Base-by-base conservation (phyloP, 1,140 invertebrate genomes). In the Neuroterus valhalla region DNA sequence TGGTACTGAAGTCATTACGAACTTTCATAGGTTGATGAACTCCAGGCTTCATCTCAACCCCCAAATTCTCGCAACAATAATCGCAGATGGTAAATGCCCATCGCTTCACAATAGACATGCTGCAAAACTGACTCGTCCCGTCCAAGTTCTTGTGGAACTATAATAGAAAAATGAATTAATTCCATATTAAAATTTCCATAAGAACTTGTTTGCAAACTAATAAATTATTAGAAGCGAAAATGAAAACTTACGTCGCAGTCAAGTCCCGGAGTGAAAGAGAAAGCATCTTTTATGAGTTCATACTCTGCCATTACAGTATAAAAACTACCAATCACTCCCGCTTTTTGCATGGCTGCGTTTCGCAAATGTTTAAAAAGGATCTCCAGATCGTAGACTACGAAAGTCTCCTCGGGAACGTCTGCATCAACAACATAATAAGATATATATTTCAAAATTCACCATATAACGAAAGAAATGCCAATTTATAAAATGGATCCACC, bases 11-110 rank as follows among this genome's bases (percentile, higher is more conserved):
- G 31, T 38, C 31, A 38, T 5, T 1, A 38, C 10, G 31, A 38
- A 42, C 48, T 50, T 38, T 68, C n/a, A 44, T 11, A 17, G 55
- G 71, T 38, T 88, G 82, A 79, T 93, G 93, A 2, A 83, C 48
- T 1, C 91, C 92, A 11, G 89, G 84, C 0, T 84, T 72, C 46
- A 90, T 70, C 0, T 82, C 31, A 6, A 93, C 85, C 31, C 82
- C 86, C 12, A 91, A 76, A 8, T 86, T 72, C 1, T 85, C 75
- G 75, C 92, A 93, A 75, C 91, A 92, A 67, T 85, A 83, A 78
- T 93, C 92, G 38, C 92, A 91, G 5, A 93, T 79, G 1, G 89
- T 90, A 83, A 86, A 93, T 2, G 88, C 90, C 90, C 91, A 92
- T 55, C 92, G 88, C 42, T 90, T 90, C 0, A 89, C 88, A 2